Base-by-base conservation (phyloP, 2,888 invertebrate genomes). In the Rhamnusium bicolor region DNA sequence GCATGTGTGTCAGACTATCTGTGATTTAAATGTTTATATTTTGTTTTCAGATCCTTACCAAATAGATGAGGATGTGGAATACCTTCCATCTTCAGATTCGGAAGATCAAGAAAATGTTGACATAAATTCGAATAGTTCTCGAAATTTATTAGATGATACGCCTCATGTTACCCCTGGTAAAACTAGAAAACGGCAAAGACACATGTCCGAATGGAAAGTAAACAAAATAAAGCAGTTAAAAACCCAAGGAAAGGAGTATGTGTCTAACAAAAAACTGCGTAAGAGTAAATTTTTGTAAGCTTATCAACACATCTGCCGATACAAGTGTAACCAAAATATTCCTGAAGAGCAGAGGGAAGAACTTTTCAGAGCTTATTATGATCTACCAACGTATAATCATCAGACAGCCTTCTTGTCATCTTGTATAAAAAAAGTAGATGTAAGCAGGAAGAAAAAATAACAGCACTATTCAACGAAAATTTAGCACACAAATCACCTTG, bases 401-500 rank as follows among this genome's bases (percentile, higher is more conserved):
- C 14, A 47, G 47, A n/a, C 47, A 14, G 47, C 47, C 16, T 47
- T 47, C 16, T 47, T 47, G 14, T 47, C 47, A 47, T 47, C 47
- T n/a, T 47, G 47, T 53, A 53, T n/a, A n/a, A 24, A 24, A 24
- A 24, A 4, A 24, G 24, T 24, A 24, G 2, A 24, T 24, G 24
- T 24, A 24, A 4, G 24, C 6, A 24, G 24, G 24, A 24, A 24
- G 24, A 24, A 24, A 6, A 24, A 24, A n/a, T 24, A 24, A 24
- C 6, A 24, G 24, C 24, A 24, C 24, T 24, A 24, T 24, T 24
- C 24, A 24, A 24, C 24, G 24, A 24, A 6, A 24, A 24, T 65
- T 51, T n/a, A 65, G 65, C 65, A 65, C 51, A 4, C 16, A 65
- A 10, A 65, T 65, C 12, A 21, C 24, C 21, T 65, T 65, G 21